These are phyloP conservation scores for Agriotes lineatus DNA, from an alignment of 2,888 invertebrate species.

Conservation along the genomic window DNA sequence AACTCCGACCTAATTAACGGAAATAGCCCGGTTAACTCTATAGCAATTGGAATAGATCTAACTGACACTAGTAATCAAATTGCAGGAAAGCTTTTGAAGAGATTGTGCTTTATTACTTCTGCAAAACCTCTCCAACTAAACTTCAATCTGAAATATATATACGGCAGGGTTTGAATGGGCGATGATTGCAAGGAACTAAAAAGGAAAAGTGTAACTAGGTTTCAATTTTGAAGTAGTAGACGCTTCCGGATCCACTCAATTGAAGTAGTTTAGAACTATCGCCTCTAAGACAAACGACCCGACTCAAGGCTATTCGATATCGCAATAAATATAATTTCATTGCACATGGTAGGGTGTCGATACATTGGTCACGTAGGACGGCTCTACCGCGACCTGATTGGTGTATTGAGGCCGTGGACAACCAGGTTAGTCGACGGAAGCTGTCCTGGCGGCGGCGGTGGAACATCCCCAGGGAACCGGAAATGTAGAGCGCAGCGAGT, in stretches of 20 bases:
- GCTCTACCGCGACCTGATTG: conserved; percentile 54
- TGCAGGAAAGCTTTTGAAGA: too few relatives aligned
- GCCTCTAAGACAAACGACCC: background rate
- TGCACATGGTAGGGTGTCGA: conserved; percentile 34
- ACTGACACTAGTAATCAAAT: too few relatives aligned
- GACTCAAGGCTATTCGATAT: conserved; percentile 23
- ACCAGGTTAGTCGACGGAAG: conserved; percentile 55
- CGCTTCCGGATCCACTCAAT: background rate
- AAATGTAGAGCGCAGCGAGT: conserved; percentile 39
- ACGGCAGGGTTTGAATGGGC: too few relatives aligned
- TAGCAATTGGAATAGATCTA: too few relatives aligned
- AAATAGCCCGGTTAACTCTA: too few relatives aligned
- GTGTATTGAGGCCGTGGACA: conserved; percentile 56
- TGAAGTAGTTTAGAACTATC: background rate
- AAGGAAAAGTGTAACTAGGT: background rate
- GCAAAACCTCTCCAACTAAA: too few relatives aligned
- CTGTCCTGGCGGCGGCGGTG: conserved; percentile 47
- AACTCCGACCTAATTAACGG: too few relatives aligned
- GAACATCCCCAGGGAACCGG: conserved; percentile 45
- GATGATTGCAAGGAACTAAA: too few relatives aligned
- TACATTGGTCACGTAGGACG: conserved; percentile 51
- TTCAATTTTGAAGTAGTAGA: background rate
- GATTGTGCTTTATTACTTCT: too few relatives aligned
- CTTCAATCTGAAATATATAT: too few relatives aligned
- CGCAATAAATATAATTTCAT: conserved; percentile 44